These are phyloP conservation scores for Mimas tiliae DNA, from an alignment of 2,888 invertebrate species.

Conservation along the genomic window DNA sequence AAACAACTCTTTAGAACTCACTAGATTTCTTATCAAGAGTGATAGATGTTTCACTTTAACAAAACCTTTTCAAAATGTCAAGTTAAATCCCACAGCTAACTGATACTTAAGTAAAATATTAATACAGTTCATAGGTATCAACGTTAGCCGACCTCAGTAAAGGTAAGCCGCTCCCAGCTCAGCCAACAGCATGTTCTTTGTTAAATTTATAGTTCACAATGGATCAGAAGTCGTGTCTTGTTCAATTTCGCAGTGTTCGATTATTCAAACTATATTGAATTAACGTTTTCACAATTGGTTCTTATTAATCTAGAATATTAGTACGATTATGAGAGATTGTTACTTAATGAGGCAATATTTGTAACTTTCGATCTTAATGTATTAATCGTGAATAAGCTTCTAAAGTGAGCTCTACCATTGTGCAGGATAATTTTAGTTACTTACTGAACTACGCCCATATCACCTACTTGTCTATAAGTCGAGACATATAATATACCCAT, in stretches of 20 bases:
- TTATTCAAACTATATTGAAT: conserved; percentile 46
- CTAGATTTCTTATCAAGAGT: too few relatives aligned
- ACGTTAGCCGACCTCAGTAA: conserved; percentile 56
- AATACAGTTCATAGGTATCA: conserved; percentile 37
- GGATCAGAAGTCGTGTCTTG: conserved; percentile 62
- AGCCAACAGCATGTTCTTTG: conserved; percentile 44
- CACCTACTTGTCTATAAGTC: background rate
- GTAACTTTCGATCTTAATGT: background rate
- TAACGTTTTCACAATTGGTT: conserved; percentile 42
- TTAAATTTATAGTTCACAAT: conserved; percentile 41
- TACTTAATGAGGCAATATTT: background rate
- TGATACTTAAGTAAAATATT: conserved; percentile 24
- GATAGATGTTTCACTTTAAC: background rate
- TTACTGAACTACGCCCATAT: background rate
- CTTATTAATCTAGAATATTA: conserved; percentile 31
- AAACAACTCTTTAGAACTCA: too few relatives aligned
- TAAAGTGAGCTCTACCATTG: background rate
- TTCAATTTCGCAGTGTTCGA: conserved; percentile 47
- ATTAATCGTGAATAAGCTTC: background rate
- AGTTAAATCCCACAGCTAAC: background rate
- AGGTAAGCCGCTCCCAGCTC: conserved; percentile 56
- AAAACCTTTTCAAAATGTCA: background rate
- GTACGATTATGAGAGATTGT: conserved; percentile 16
- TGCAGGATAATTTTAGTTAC: background rate
- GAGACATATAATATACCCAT: too few relatives aligned